Base-by-base conservation (phyloP, 2,888 invertebrate species). In the Oxycera nigricornis region DNA sequence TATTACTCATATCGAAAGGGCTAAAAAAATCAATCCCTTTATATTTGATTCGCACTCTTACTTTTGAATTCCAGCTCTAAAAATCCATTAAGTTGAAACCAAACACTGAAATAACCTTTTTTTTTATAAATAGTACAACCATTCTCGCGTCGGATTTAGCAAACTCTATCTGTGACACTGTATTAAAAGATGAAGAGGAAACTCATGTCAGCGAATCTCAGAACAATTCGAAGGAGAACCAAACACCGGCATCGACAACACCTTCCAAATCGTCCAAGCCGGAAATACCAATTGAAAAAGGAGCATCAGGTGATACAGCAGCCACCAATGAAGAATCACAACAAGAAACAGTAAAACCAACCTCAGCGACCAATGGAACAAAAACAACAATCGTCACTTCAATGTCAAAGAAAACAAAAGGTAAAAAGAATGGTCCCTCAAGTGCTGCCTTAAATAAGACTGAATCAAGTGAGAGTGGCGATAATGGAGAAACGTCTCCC, bases 71-170 rank as follows among this genome's bases (percentile, higher is more conserved):
- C n/a, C n/a, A n/a, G n/a, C n/a, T n/a, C n/a, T n/a, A n/a, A n/a
- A n/a, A n/a, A n/a, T n/a, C n/a, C n/a, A n/a, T n/a, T n/a, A n/a
- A n/a, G n/a, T n/a, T n/a, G n/a, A n/a, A n/a, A n/a, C n/a, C n/a
- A n/a, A n/a, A n/a, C n/a, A n/a, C 35, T 7, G 11, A 7, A 11
- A 35, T 35, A 35, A 35, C 6, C 11, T 35, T 35, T 35, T 35
- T 11, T 6, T 35, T 35, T 35, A 35, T 17, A 46, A 46, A 46
- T 17, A 79, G 79, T 74, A 77, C 79, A 73, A 75, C 79, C 73
- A 76, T 74, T 74, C 77, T 78, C 67, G 75, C 76, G 75, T 79
- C 79, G 74, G 78, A 79, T 77, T 62, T 80, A 73, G 79, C 77
- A 50, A 79, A 77, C 73, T 80, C 78, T 35, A 78, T 79, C 74